phyloP scores from a whole-genome alignment of 2,888 invertebrate genomes.

The Eledona agricola region DNA sequence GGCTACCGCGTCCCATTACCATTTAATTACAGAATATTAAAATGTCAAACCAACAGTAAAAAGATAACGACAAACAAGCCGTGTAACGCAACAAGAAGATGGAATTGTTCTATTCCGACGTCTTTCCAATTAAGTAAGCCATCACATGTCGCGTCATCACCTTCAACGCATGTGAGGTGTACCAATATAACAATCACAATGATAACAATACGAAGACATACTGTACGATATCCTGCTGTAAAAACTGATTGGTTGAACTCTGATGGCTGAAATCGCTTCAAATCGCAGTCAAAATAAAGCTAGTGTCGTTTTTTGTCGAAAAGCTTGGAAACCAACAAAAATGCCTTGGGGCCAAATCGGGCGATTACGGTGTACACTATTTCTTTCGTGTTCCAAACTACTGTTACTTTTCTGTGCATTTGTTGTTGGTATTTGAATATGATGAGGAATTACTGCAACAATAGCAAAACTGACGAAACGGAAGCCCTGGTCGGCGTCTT shows the following conservation, averaged over 20 bases:
- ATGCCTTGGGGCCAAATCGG: no score
- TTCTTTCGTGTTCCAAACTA: no score
- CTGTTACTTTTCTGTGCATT: not conserved
- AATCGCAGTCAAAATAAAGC: no score
- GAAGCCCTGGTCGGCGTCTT: slow-evolving; percentile 24
- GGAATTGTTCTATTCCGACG: slow-evolving; percentile 30
- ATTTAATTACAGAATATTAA: slow-evolving; percentile 35
- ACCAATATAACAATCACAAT: slow-evolving; percentile 9
- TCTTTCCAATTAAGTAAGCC: slow-evolving; percentile 16
- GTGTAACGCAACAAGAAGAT: slow-evolving; percentile 11
- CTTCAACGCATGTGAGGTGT: slow-evolving; percentile 8
- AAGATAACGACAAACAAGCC: slow-evolving; percentile 23
- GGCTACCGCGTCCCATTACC: slow-evolving; percentile 29
- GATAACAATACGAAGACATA: slow-evolving; percentile 1
- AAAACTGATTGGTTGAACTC: not conserved
- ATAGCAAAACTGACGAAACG: not conserved
- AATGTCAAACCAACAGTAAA: slow-evolving; percentile 26
- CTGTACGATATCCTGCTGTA: not conserved
- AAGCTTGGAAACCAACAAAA: no score
- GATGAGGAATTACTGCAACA: not conserved
- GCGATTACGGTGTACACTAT: no score
- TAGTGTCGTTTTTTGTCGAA: no score
- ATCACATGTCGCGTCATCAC: slow-evolving; percentile 21
- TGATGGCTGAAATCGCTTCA: no score
- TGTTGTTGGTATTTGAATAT: not conserved